phyloP scores from a whole-genome alignment of 2,888 invertebrate genomes.

The Caenorhabditis doughertyi region DNA sequence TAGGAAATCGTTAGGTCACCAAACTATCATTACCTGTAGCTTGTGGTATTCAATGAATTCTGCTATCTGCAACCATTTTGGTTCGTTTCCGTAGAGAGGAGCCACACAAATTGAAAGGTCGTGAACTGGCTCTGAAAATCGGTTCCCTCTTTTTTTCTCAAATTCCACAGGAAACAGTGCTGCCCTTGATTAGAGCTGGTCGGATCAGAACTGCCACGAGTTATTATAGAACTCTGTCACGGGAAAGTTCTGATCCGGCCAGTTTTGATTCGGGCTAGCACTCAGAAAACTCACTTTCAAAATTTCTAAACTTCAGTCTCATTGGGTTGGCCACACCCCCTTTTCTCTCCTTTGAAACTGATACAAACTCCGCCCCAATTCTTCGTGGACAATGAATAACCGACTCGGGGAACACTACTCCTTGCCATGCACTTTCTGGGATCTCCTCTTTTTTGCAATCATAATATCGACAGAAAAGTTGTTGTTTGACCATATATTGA shows the following conservation, averaged over 20 bases:
- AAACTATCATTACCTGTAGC: background rate
- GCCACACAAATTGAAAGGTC: slow-evolving; percentile 38
- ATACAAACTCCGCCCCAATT: slow-evolving; percentile 38
- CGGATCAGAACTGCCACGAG: background rate
- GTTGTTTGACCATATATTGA: slow-evolving; percentile 29
- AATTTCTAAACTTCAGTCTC: slow-evolving; percentile 29
- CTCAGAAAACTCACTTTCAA: slow-evolving; percentile 17
- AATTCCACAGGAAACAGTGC: no score
- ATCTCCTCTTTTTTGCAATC: slow-evolving; percentile 25
- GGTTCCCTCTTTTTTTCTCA: no score
- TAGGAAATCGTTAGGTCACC: no score
- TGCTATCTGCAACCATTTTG: slow-evolving; percentile 43
- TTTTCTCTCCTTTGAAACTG: background rate
- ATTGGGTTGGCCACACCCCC: slow-evolving; percentile 8
- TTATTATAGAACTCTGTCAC: no score
- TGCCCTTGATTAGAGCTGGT: no score
- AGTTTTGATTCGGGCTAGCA: no score
- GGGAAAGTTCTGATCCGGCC: no score
- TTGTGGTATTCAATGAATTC: slow-evolving; percentile 49
- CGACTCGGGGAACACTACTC: slow-evolving; percentile 35
- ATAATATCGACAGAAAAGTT: slow-evolving; percentile 35
- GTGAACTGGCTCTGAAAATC: slow-evolving; percentile 34
- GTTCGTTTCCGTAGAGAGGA: slow-evolving; percentile 31
- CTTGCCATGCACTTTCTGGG: slow-evolving; percentile 12
- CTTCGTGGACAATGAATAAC: slow-evolving; percentile 34